These are phyloP conservation scores for Paguma larvata DNA, from an alignment of 2,797 vertebrate species.

Conservation along the genomic window DNA sequence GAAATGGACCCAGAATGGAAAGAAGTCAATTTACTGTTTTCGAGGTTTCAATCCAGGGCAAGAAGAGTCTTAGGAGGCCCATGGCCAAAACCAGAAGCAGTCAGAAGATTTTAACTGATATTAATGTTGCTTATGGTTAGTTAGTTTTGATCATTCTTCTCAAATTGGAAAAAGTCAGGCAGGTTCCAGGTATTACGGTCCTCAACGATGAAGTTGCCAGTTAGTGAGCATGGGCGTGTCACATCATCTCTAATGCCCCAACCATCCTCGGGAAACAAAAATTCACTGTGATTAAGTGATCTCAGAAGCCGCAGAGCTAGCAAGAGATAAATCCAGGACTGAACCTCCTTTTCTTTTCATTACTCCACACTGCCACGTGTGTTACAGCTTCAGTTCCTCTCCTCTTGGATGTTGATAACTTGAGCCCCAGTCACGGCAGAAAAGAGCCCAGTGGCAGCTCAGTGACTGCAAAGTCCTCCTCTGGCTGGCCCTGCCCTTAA, in stretches of 20 bases:
- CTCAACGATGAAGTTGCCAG: background rate
- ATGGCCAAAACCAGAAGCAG: background rate
- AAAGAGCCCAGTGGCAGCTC: background rate
- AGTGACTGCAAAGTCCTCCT: background rate
- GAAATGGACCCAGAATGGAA: background rate
- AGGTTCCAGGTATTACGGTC: rapidly evolving
- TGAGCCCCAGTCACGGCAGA: background rate
- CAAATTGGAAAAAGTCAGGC: background rate
- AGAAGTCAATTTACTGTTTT: background rate
- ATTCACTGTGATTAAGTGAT: background rate
- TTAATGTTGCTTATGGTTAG: background rate
- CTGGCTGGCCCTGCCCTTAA: background rate
- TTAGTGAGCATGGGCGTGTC: background rate
- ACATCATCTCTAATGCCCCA: background rate
- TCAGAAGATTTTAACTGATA: background rate
- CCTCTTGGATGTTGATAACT: background rate
- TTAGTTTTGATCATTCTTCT: background rate
- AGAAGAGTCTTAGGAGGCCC: background rate
- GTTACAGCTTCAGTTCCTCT: background rate
- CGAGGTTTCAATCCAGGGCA: background rate
- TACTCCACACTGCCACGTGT: rapidly evolving
- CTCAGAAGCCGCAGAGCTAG: background rate
- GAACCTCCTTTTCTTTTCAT: background rate
- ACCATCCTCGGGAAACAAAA: background rate
- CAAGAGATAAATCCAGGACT: background rate